phyloP scores from a whole-genome alignment of 2,888 invertebrate genomes.

The Drosophila neonasuta region DNA sequence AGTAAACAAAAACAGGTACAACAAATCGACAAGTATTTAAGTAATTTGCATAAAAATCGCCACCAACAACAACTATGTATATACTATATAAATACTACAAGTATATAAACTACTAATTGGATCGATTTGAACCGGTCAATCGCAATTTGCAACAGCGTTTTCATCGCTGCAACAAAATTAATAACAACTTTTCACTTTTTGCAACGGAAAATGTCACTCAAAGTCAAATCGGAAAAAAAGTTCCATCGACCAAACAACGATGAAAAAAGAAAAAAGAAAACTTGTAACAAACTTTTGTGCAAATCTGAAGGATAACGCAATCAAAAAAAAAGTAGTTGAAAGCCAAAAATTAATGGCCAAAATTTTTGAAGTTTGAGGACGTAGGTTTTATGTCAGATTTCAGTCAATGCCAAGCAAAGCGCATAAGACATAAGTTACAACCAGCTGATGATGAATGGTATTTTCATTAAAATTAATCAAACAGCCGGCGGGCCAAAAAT shows the following conservation, averaged over 20 bases:
- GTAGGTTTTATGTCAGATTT: slow-evolving; percentile 48
- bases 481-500: slow-evolving; percentile 9
- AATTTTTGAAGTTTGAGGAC: slow-evolving; percentile 19
- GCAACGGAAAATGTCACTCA: slow-evolving; percentile 75
- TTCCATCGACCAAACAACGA: slow-evolving; percentile 40
- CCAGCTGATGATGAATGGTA: background rate
- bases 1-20: slow-evolving; percentile 14
- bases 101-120: slow-evolving; percentile 4
- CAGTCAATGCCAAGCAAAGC: slow-evolving; percentile 41
- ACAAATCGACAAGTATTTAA: slow-evolving; percentile 19
- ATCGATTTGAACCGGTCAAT: slow-evolving; percentile 47
- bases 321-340: slow-evolving; percentile 56
- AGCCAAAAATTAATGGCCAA: slow-evolving; percentile 53
- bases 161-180: slow-evolving; percentile 49
- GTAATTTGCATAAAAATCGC: slow-evolving; percentile 61
- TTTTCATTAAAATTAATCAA: slow-evolving; percentile 50
- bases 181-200: slow-evolving; percentile 75
- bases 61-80: slow-evolving; percentile 22
- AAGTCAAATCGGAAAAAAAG: slow-evolving; percentile 54
- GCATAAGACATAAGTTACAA: slow-evolving; percentile 4
- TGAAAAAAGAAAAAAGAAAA: slow-evolving; percentile 6
- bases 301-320: slow-evolving; percentile 43
- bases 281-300: slow-evolving; percentile 10
- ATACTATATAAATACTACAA: slow-evolving; percentile 6
- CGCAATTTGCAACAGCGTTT: slow-evolving; percentile 49